These are phyloP conservation scores for Calyptomena viridis DNA, from an alignment of 2,113 vertebrate genomes.

Conservation along the genomic window DNA sequence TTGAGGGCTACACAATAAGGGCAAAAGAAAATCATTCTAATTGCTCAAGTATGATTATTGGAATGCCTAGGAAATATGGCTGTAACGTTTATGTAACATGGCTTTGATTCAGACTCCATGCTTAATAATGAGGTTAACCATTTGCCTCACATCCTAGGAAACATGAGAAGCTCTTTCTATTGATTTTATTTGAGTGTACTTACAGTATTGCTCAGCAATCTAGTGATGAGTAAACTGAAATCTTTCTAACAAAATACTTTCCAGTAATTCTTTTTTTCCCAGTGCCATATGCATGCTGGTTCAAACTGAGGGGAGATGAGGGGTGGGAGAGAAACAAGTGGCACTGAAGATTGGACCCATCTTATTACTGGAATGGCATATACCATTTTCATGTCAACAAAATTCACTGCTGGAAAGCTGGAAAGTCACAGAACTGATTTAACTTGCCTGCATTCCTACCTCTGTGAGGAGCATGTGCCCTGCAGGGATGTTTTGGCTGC, in stretches of 20 bases:
- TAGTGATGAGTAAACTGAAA: conserved; percentile 62
- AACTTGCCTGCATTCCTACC: conserved; percentile 51
- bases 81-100: not conserved
- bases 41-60: conserved; percentile 1
- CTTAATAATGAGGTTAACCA: conserved; percentile 25
- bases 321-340: not conserved
- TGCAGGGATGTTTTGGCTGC: conserved; percentile 65
- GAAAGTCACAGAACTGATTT: conserved; percentile 42
- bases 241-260: conserved; percentile 48
- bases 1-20: not conserved
- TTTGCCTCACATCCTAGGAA: not conserved
- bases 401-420: conserved; percentile 1
- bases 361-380: conserved; percentile 58
- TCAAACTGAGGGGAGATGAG: not conserved
- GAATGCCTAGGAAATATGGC: not conserved
- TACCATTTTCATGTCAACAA: conserved; percentile 3
- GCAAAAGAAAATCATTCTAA: not conserved
- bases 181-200: conserved; percentile 4
- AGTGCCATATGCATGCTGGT: not conserved
- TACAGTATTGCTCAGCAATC: conserved; percentile 25
- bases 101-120: not conserved
- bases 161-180: not conserved
- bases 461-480: conserved; percentile 56
- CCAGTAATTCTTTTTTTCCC: not conserved
- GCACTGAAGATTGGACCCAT: conserved; percentile 48